These are phyloP conservation scores for Miichthys miiuy DNA, from an alignment of 2,797 vertebrate genomes.

Conservation along the genomic window DNA sequence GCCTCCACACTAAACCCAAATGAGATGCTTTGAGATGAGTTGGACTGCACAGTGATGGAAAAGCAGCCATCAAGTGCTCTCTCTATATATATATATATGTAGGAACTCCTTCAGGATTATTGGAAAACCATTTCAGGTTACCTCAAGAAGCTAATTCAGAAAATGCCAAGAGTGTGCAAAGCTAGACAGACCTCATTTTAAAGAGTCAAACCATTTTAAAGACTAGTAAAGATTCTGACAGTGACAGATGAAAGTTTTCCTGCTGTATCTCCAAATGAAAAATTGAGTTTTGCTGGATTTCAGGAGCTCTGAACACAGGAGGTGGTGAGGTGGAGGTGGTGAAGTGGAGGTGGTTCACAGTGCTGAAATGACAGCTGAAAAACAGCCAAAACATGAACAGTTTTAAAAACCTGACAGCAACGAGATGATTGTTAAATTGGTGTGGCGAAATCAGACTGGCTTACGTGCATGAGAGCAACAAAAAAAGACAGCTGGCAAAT, in stretches of 20 bases:
- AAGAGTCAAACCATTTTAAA: constrained; percentile 10
- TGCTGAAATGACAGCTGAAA: constrained; percentile 60
- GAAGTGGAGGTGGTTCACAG: constrained; percentile 37
- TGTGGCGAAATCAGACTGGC: constrained; percentile 57
- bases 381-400: constrained; percentile 53
- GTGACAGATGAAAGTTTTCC: constrained; percentile 37
- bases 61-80: too few relatives aligned
- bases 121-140: too few relatives aligned
- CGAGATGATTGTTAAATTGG: constrained; percentile 58
- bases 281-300: constrained; percentile 28
- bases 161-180: constrained; percentile 1
- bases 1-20: too few relatives aligned
- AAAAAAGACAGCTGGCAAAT: constrained; percentile 51
- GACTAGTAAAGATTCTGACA: constrained; percentile 1
- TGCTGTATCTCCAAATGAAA: too few relatives aligned
- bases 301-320: constrained; percentile 23
- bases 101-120: too few relatives aligned
- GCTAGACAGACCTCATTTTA: neutral
- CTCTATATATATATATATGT: too few relatives aligned
- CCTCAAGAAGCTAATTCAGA: too few relatives aligned
- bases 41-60: too few relatives aligned
- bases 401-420: constrained; percentile 59
- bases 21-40: too few relatives aligned
- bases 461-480: constrained; percentile 16
- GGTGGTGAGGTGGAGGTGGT: constrained; percentile 20